Evolutionary conservation across 2,113 vertebrate genomes (phyloP).

Genomic region (Morphnarchus princeps): DNA sequence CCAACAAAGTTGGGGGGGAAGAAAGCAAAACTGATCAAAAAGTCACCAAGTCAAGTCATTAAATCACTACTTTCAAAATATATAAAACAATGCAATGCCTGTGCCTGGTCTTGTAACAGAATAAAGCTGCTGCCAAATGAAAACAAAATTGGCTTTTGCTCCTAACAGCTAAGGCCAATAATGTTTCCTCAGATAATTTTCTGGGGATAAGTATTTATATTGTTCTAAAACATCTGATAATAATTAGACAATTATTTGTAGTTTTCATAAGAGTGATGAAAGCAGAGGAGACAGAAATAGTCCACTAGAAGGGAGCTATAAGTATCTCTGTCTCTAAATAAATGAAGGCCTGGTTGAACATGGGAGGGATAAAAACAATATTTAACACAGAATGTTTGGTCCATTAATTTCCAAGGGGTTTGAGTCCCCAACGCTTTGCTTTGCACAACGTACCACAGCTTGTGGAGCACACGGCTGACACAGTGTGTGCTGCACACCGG

Average conservation of each 20-base stretch:
- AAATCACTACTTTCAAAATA: not conserved
- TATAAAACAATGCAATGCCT: not conserved
- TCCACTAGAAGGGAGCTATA: not conserved
- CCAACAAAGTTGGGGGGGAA: not conserved
- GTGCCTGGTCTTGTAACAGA: conserved; percentile 7
- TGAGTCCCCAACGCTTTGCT: not conserved
- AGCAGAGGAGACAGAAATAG: conserved; percentile 45
- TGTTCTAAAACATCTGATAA: conserved; percentile 80
- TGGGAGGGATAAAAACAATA: not conserved
- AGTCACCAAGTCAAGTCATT: not conserved
- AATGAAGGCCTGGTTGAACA: not conserved
- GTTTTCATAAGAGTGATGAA: conserved; percentile 53
- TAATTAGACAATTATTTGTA: conserved; percentile 81
- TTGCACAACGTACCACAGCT: not conserved
- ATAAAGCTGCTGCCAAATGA: conserved; percentile 38
- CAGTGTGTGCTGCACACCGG: not conserved
- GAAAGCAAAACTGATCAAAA: not conserved
- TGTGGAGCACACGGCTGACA: not conserved
- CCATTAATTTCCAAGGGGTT: not conserved
- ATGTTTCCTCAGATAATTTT: conserved; percentile 71
- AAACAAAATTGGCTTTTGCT: conserved; percentile 64
- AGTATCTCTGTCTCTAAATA: conserved; percentile 21
- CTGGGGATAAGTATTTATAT: conserved; percentile 71
- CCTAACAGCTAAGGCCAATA: conserved; percentile 53
- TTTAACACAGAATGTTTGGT: not conserved